Conservation (phyloP, 2,113 vertebrate species). For the Onychostruthus taczanowskii region DNA sequence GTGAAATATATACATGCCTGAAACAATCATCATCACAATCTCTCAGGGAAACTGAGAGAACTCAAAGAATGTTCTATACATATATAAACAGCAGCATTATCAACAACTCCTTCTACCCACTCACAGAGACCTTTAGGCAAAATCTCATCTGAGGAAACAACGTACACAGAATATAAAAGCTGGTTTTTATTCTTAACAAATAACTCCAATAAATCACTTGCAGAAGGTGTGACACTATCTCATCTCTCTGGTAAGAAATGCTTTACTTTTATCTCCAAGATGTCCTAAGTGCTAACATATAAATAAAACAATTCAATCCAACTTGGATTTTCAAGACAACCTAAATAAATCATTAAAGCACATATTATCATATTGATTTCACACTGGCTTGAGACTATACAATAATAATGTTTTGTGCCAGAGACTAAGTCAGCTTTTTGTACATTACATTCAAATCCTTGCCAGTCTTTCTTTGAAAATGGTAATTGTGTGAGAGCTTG, state of each 20-base stretch:
- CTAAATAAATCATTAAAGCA: not conserved
- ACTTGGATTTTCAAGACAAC: not conserved
- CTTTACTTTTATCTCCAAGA: not conserved
- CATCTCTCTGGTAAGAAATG: not conserved
- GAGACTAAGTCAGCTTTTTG: not conserved
- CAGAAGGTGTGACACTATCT: conserved; percentile 20
- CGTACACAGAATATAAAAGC: not conserved
- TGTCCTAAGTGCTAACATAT: not conserved
- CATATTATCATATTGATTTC: not conserved
- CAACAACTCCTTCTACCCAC: not conserved
- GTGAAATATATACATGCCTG: not conserved
- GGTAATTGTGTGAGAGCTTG: not conserved
- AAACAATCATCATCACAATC: not conserved
- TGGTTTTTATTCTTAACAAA: not conserved
- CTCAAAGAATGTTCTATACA: not conserved
- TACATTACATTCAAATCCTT: not conserved
- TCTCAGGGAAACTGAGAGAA: not conserved
- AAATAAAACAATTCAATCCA: not conserved
- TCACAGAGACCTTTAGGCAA: not conserved
- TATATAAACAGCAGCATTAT: not conserved
- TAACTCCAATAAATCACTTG: conserved; percentile 31
- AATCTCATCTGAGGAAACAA: not conserved
- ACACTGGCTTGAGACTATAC: not conserved
- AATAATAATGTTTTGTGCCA: not conserved
- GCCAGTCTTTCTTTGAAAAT: not conserved